Base-by-base conservation (phyloP, 2,888 invertebrate species). In the Mythimna vitellina region DNA sequence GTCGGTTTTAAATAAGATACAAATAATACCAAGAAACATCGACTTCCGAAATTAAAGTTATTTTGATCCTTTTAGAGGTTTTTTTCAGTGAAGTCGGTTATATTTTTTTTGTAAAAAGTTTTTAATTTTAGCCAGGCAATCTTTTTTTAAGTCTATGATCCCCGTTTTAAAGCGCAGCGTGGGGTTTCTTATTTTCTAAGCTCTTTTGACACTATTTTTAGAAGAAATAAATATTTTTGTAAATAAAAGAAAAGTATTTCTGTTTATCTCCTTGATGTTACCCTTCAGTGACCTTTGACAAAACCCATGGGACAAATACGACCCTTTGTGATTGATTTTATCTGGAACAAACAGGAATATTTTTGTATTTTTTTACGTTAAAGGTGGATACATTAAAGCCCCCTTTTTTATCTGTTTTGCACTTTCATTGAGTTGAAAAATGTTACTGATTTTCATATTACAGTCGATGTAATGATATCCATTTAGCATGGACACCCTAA, bases 401-500 rank as follows among this genome's bases (percentile, higher is more conserved):
- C 42, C 12, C 6, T 25, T 38, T 78, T 46, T 35, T 29, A 70
- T 46, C 12, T 10, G 6, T n/a, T 46, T 29, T 9, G n/a, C 9
- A 12, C 3, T 64, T 38, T 54, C 22, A 54, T 49, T 38, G 51
- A 12, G 6, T 56, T 51, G 42, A 65, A 61, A 64, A 49, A 49
- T 42, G 12, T 62, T 49, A 32, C 29, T 46, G 29, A 17, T n/a
- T 46, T 78, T 35, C 32, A 5, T 22, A 49, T 38, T 46, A 35
- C 8, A 22, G 12, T 22, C 22, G 29, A 38, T 54, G 49, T 61
- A 65, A 66, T 65, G 29, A 67, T 54, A 65, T 17, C 8, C 70
- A 61, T 76, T 65, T 51, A 60, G n/a, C 58, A 64, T 89, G 87
- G 89, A 54, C 78, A 84, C 84, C 71, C 68, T 85, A 86, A 63